Base-by-base conservation (phyloP, 2,888 invertebrate genomes). In the Sturmia bella region DNA sequence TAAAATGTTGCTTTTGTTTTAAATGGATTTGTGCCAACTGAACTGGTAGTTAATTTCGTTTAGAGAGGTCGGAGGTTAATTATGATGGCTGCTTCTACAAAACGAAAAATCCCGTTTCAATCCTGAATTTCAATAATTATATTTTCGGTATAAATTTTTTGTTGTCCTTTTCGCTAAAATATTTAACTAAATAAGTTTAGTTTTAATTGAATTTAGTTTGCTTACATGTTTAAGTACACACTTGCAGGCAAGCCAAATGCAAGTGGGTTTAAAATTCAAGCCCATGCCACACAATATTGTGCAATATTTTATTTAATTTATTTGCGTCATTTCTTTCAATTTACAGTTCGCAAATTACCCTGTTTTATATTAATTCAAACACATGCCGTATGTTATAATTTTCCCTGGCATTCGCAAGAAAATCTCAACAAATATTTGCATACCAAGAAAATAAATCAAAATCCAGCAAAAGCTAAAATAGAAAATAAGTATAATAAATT, bases 401-500 rank as follows among this genome's bases (percentile, higher is more conserved):
- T 56, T 32, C 0, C 11, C n/a, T 17, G 15, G 1, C 1, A 11
- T 64, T 56, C 17, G 37, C 56, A 56, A 56, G 56, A 66, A 66
- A 41, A 66, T 11, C 50, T 24, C 1, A 39, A 43, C 27, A 68
- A 68, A 27, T 43, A 54, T 66, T 66, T 54, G 63, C 63, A 48
- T 63, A 32, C 63, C 45, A 64, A 21, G 13, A 39, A 39, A 50
- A 50, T 50, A 13, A 41, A 41, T 11, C 12, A 52, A 54, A 54
- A 64, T 50, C 48, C 4, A 48, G 19, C 13, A n/a, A 43, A 15
- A 32, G 9, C 32, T 3, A n/a, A 7, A 43, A 43, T 1, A 43
- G 15, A 43, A 43, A 43, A 43, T 43, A 2, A n/a, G 13, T 15
- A 27, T 27, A 1, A 13, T 27, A 13, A 48, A 50, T 4, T 45